phyloP scores from a whole-genome alignment of 2,888 invertebrate genomes.

The Ectobius pallidus region DNA sequence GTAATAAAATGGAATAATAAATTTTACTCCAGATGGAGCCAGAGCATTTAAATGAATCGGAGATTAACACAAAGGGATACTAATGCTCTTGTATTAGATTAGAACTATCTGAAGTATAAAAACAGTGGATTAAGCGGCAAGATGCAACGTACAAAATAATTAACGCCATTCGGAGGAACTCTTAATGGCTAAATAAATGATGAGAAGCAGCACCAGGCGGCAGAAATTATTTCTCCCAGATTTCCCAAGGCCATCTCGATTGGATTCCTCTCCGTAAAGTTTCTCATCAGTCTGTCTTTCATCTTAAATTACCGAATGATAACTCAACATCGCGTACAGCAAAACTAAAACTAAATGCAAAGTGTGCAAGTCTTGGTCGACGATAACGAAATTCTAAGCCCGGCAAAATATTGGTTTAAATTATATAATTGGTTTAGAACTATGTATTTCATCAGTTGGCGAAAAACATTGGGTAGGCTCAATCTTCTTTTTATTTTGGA shows the following conservation, averaged over 20 bases:
- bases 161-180: slow-evolving; percentile 1
- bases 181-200: slow-evolving; percentile 13
- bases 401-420: background rate
- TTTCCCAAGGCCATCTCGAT: slow-evolving; percentile 21
- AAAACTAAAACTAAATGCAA: background rate
- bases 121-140: background rate
- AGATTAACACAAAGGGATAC: background rate
- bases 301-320: slow-evolving; percentile 25
- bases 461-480: too few species aligned
- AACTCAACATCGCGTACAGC: slow-evolving; percentile 6
- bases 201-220: slow-evolving; percentile 2
- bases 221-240: slow-evolving; percentile 12
- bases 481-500: too few species aligned
- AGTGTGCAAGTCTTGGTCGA: background rate
- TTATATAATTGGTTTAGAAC: too few species aligned
- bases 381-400: background rate
- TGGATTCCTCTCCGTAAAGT: slow-evolving; percentile 14
- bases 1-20: background rate
- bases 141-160: slow-evolving; percentile 5
- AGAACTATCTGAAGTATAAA: background rate
- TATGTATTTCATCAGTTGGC: too few species aligned
- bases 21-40: background rate
- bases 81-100: background rate
- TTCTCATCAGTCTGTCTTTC: slow-evolving; percentile 15
- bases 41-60: background rate